Evolutionary conservation across 1,140 invertebrate genomes (phyloP), one percentile per base, ranked within the genome.

Genomic region (Macrobrachium rosenbergii): DNA sequence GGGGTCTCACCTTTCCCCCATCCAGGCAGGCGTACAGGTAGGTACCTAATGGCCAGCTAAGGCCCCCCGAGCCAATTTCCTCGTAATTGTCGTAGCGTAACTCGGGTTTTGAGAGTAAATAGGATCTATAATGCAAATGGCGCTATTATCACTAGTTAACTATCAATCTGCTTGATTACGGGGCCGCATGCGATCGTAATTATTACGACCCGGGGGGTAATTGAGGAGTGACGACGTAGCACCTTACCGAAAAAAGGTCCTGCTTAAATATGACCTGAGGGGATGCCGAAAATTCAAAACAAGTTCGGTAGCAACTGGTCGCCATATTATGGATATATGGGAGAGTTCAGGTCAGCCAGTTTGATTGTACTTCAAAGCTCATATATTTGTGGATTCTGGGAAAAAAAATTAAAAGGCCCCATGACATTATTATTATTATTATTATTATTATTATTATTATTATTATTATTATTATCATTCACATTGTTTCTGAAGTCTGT

Each of bases 101-200:
- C 84, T 69, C 45, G 67, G 75, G 78, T 87, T 82, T 87, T 87
- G 78, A 87, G 75, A 87, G 78, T 28, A 86, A 86, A 86, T 76
- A 82, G 84, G 84, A 76, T 81, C 84, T 37, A 82, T 87, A 87
- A 81, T 80, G 78, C 60, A 81, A 87, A 87, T 63, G 64, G 78
- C 45, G 59, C 77, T 59, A 87, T 87, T 87, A 87, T 79, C 78
- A 87, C 84, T 76, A 80, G 67, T 87, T 81, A 87, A 59, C 78
- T 73, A 87, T 87, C 78, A 82, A 64, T 80, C 78, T 79, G 17
- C 78, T 37, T 45, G 84, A 87, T 87, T 87, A 76, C 84, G 23
- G 3, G 10, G 28, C 14, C 43, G 69, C 84, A 75, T 87, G 84
- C 77, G n/a, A 76, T 69, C 58, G 16, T 76, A 72, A 87, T 87